Evolutionary conservation across 2,888 invertebrate genomes (phyloP), one percentile per base, ranked within the genome.

Genomic region (Galerucella nymphaeae): DNA sequence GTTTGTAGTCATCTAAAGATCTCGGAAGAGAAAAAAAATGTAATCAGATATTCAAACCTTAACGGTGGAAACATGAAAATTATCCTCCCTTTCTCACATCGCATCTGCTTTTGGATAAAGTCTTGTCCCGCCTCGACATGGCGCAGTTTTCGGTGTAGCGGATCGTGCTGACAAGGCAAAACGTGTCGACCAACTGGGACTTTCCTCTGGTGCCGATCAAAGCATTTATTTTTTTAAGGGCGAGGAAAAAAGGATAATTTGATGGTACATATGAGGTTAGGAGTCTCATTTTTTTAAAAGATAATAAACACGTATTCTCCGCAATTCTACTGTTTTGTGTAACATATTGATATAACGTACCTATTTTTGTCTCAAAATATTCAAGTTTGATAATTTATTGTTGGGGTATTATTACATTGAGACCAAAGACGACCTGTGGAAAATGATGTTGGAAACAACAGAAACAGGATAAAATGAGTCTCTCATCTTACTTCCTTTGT

Each of bases 141-240:
- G 61, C 30, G 61, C 61, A 62, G 59, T 59, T 38, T 59, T 59
- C 59, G 59, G 59, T 59, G 38, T 59, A 71, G 77, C 77, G 16
- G 16, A 62, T 62, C 10, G 18, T 41, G 61, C 61, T 74, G 77
- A 77, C 72, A 72, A 63, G 69, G 71, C 77, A 58, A 63, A 70
- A 77, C 77, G 77, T 77, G 77, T 75, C 68, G 59, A 68, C 58
- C 53, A 57, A 18, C 23, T 38, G 66, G 45, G 62, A 72, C 59
- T 68, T 65, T 65, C 59, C 65, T 45, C 48, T 18, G 53, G 61
- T 42, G 61, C 61, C 61, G 61, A 42, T 45, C 42, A 62, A 42
- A 62, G 42, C 61, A 42, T 16, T 62, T 62, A 62, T 42, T 62
- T 62, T 59, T 41, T 45, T 16, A 18, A 18, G 18, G 42, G 42